phyloP scores from a whole-genome alignment of 2,113 vertebrate genomes.

The Okapia johnstoni region DNA sequence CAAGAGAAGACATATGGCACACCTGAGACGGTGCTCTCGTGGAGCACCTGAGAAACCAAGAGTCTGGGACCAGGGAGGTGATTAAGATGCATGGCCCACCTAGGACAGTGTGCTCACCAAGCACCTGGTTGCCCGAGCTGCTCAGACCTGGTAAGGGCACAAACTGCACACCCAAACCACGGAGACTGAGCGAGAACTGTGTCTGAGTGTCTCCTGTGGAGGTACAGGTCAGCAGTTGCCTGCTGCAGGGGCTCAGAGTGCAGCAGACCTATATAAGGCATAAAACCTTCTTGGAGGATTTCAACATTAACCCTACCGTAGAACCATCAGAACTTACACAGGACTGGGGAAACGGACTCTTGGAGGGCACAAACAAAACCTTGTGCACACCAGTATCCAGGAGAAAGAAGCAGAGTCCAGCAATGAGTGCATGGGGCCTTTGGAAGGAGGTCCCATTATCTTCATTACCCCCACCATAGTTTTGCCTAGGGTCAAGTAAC shows the following conservation, averaged over 20 bases:
- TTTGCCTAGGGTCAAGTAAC: neutral
- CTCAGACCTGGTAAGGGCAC: neutral
- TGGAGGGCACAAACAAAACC: neutral
- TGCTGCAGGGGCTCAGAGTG: neutral
- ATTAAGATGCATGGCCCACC: neutral
- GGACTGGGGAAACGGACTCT: neutral
- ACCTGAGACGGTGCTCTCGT: neutral
- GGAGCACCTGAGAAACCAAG: accelerated
- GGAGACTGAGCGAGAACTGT: neutral
- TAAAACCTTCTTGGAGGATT: neutral
- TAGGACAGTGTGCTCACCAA: neutral
- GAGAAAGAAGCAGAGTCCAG: neutral
- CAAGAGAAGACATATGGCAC: neutral
- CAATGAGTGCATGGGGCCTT: neutral
- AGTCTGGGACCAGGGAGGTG: accelerated
- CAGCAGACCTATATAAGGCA: neutral
- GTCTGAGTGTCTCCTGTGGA: neutral
- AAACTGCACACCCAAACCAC: neutral
- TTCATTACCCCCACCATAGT: neutral
- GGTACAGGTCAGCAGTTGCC: neutral
- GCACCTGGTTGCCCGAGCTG: neutral
- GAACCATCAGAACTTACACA: neutral
- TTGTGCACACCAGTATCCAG: neutral
- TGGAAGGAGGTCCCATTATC: neutral
- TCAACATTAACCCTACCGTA: neutral